Evolutionary conservation across 2,797 vertebrate species (phyloP), one percentile per base, ranked within the genome.

Genomic region (Siniperca undulata): DNA sequence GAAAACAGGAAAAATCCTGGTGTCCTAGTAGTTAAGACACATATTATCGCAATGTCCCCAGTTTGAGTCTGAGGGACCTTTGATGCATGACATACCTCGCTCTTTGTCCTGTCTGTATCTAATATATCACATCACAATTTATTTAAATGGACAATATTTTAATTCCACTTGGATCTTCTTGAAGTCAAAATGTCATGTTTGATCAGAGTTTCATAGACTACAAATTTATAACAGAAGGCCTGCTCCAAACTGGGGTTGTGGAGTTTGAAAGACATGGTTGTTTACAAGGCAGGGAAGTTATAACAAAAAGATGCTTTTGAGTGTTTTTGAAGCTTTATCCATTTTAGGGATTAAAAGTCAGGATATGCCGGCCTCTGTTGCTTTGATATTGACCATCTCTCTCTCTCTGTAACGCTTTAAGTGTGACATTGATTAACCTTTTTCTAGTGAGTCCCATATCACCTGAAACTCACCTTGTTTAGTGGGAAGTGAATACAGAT

Each of bases 381-480:
- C 50, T 66, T 55, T 17, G 8, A 44, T 56, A 17, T n/a, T 7
- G 5, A 58, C 34, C 30, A 24, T 24, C 11, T 56, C 4, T n/a
- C 20, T 52, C 0, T 24, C 38, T n/a, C n/a, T 55, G 27, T n/a
- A 40, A 38, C 0, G 5, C 3, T 60, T 68, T 20, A 58, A 40
- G 13, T 50, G 42, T 68, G n/a, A 68, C 44, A 53, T 42, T 22
- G 22, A 27, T 69, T 0, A 5, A 30, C 11, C 1, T 12, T 52
- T 16, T 52, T 11, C 42, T 19, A 14, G 34, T 20, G 42, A 14
- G 58, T 24, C 56, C 4, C 16, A 9, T 17, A 11, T 42, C 10
- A 27, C 17, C 12, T 48, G 22, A 19, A 42, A 20, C 91, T 92
- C 74, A 96, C 96, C 90, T 94, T 94, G 94, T 88, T 94, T 96